phyloP scores from a whole-genome alignment of 2,888 invertebrate species.

The Tinea semifulvella region DNA sequence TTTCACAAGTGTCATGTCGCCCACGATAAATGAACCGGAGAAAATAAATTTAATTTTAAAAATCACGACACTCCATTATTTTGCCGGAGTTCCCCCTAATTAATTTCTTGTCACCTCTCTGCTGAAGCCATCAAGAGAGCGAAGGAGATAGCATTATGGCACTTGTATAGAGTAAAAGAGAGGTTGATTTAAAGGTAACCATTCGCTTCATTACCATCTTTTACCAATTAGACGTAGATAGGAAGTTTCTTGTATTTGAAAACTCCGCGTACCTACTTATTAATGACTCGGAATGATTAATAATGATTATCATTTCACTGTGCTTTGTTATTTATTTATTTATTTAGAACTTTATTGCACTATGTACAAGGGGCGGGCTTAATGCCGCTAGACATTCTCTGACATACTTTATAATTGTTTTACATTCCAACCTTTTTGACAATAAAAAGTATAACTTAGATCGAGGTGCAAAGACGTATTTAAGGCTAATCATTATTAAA shows the following conservation, averaged over 20 bases:
- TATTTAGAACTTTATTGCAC: too few species aligned
- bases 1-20: constrained; percentile 63
- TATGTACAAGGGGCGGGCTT: too few species aligned
- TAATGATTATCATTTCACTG: not conserved
- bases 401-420: too few species aligned
- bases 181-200: constrained; percentile 44
- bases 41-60: constrained; percentile 65
- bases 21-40: constrained; percentile 62
- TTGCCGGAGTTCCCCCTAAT: constrained; percentile 58
- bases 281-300: constrained; percentile 14
- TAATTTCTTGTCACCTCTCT: constrained; percentile 64
- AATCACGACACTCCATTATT: constrained; percentile 64
- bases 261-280: constrained; percentile 8
- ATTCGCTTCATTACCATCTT: constrained; percentile 58
- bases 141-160: constrained; percentile 29
- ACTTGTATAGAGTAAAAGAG: constrained; percentile 25
- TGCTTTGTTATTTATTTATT: not conserved
- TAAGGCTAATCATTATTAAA: too few species aligned
- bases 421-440: too few species aligned
- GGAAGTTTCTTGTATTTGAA: constrained; percentile 41
- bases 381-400: too few species aligned
- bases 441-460: too few species aligned
- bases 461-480: too few species aligned
- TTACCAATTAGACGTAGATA: constrained; percentile 56
- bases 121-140: constrained; percentile 35